phyloP scores from a whole-genome alignment of 2,888 invertebrate genomes.

The Tribolium freemani region DNA sequence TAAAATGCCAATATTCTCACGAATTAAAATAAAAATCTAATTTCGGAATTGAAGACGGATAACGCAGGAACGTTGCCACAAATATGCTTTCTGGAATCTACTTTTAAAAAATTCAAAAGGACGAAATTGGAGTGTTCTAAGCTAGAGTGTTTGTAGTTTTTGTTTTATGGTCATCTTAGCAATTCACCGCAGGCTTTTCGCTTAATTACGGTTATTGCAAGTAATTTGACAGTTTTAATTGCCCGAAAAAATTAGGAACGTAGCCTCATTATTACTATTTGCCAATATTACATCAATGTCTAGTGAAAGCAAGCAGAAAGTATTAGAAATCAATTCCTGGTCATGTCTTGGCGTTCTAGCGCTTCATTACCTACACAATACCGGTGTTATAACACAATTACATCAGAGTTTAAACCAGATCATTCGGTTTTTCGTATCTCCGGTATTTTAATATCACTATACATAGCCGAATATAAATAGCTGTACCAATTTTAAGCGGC shows the following conservation, averaged over 20 bases:
- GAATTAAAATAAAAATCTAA: background rate
- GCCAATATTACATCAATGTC: slow-evolving; percentile 41
- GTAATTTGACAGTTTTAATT: slow-evolving; percentile 7
- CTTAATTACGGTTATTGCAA: background rate
- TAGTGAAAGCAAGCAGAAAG: slow-evolving; percentile 47
- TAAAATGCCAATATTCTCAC: background rate
- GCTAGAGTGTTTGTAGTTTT: slow-evolving; percentile 1
- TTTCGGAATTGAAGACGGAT: background rate
- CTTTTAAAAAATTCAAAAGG: slow-evolving; percentile 21
- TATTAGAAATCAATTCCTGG: slow-evolving; percentile 51
- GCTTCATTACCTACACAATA: slow-evolving; percentile 43
- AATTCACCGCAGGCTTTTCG: background rate
- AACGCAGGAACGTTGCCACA: slow-evolving; percentile 1
- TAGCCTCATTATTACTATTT: slow-evolving; percentile 13
- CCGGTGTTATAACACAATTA: slow-evolving; percentile 37
- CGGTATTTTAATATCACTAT: slow-evolving; percentile 41
- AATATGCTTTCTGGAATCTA: slow-evolving; percentile 3
- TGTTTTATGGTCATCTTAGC: background rate
- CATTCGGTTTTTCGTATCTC: slow-evolving; percentile 1
- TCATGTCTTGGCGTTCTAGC: slow-evolving; percentile 42
- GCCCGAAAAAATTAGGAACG: slow-evolving; percentile 1
- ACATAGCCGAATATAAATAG: slow-evolving; percentile 49
- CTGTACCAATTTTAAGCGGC: slow-evolving; percentile 47
- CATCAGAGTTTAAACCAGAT: slow-evolving; percentile 28
- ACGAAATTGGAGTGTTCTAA: slow-evolving; percentile 19